A percentile compares a stretch with the other conserved stretches of the same genome.
phyloP scores from a whole-genome alignment of 2,113 vertebrate species.

The Pampusana beccarii region DNA sequence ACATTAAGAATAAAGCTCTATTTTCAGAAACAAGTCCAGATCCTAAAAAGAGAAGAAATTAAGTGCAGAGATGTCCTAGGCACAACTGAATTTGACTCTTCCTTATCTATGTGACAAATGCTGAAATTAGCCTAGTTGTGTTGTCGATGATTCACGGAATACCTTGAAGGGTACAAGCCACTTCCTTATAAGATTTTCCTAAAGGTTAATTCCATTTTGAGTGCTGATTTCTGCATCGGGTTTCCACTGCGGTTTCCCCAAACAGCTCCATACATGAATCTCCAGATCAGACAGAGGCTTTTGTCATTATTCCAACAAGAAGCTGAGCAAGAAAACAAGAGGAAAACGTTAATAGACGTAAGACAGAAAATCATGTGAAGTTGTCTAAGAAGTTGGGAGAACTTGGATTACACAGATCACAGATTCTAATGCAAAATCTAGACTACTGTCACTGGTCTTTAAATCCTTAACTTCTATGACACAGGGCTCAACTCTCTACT shows the following conservation, averaged over 20 bases:
- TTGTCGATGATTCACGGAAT: neutral
- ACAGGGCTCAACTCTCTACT: neutral
- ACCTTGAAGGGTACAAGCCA: neutral
- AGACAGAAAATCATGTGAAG: neutral
- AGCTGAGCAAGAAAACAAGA: neutral
- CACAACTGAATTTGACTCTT: neutral
- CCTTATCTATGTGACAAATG: neutral
- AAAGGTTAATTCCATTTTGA: neutral
- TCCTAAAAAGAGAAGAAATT: neutral
- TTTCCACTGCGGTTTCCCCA: neutral
- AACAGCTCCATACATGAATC: neutral
- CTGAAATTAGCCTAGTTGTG: neutral
- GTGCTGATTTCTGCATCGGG: neutral
- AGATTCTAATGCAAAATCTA: neutral
- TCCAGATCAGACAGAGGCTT: neutral
- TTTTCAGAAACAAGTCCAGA: neutral
- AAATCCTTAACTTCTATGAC: rapidly evolving
- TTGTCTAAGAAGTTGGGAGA: neutral
- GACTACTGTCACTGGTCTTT: neutral
- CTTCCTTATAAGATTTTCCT: neutral
- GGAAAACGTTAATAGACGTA: neutral
- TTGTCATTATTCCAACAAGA: neutral
- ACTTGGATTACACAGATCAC: neutral
- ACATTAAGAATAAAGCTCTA: neutral
- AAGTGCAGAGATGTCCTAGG: neutral